Evolutionary conservation across 2,888 invertebrate species (phyloP).

Genomic region (Hemistola chrysoprasaria): DNA sequence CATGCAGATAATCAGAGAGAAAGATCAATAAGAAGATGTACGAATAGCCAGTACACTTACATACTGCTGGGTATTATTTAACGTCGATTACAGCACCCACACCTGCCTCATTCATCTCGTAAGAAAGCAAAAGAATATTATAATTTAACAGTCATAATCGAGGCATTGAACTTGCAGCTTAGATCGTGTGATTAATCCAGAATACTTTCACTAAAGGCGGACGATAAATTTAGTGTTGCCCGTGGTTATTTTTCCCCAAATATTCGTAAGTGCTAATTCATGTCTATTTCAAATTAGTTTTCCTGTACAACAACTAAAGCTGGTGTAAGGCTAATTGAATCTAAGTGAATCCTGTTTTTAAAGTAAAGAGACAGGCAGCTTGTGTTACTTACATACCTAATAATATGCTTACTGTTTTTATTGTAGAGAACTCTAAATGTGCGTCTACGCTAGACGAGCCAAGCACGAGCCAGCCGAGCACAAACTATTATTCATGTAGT

Average conservation of each 20-base stretch:
- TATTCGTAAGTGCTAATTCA: too few relatives aligned
- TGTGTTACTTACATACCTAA: too few relatives aligned
- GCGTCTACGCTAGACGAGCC: too few relatives aligned
- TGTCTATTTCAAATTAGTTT: too few relatives aligned
- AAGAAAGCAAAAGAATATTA: constrained; percentile 63
- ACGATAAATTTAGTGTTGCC: constrained; percentile 36
- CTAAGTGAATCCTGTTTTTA: too few relatives aligned
- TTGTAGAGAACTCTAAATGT: too few relatives aligned
- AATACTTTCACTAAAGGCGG: constrained; percentile 72
- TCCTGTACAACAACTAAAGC: too few relatives aligned
- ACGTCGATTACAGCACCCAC: constrained; percentile 55
- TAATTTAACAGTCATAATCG: constrained; percentile 74
- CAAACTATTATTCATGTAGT: too few relatives aligned
- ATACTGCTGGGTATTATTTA: constrained; percentile 40
- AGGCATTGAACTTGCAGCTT: constrained; percentile 78
- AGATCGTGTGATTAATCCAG: constrained; percentile 69
- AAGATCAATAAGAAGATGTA: constrained; percentile 28
- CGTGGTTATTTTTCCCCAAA: neutral
- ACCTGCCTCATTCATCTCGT: constrained; percentile 54
- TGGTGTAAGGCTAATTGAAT: too few relatives aligned
- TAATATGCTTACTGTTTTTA: too few relatives aligned
- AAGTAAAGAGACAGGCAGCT: too few relatives aligned
- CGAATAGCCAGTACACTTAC: constrained; percentile 3
- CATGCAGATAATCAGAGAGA: constrained; percentile 30
- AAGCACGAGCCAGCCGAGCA: too few relatives aligned